Base-by-base conservation (phyloP, 2,113 vertebrate species). In the Pavo muticus region DNA sequence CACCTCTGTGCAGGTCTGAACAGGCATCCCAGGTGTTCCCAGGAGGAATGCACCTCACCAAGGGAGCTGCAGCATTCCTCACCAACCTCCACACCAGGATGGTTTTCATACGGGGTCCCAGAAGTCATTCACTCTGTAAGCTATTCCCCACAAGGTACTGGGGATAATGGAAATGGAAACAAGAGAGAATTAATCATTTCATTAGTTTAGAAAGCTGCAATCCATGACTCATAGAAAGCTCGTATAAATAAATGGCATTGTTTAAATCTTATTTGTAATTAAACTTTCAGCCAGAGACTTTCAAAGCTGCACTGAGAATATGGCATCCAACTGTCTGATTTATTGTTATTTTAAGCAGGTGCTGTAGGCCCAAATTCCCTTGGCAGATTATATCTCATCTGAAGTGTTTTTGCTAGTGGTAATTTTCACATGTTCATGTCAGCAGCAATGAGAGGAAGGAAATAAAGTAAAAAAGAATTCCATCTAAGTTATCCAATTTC, bases 281-380 rank as follows among this genome's bases (percentile, higher is more conserved):
- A 85, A 6, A 86, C 69, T 95, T 88, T 77, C 68, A 95, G 90
- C 10, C 65, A 48, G 86, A 81, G 76, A 86, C 80, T 95, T 94
- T 75, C 52, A 95, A 91, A 95, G 87, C 85, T 86, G 72, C 75
- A 10, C 47, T 56, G 45, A 91, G 71, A 91, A 86, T 54, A 87
- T 14, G 30, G 74, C 89, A 93, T 88, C 72, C 87, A 77, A 83
- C 72, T 81, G 87, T 50, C 69, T 95, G 90, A 95, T 93, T 95
- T 94, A 95, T 85, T 93, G 91, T 95, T 94, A 93, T 93, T 96
- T 95, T 95, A 95, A 96, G 85, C 76, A 95, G 95, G 82, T 93
- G 93, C 76, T 90, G 32, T 24, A 63, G 69, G 91, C 88, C 65
- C 87, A 91, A 93, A 92, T 89, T 87, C 94, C 95, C 91, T 72